phyloP scores from a whole-genome alignment of 2,888 invertebrate genomes.

The Prenolepis imparis region DNA sequence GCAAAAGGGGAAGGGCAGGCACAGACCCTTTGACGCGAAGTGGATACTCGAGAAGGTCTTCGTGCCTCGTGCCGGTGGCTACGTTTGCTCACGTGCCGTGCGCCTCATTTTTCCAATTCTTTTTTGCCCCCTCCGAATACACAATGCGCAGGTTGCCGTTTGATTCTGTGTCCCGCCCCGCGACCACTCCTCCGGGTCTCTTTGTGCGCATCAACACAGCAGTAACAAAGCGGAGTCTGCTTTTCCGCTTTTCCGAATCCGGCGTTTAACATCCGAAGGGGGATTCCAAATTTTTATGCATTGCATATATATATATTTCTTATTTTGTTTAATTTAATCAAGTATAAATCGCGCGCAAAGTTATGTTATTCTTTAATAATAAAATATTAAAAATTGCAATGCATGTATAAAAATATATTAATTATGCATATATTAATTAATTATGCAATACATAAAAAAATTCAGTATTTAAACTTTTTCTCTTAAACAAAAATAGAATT shows the following conservation, averaged over 20 bases:
- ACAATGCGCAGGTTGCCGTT: constrained; percentile 64
- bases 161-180: constrained; percentile 69
- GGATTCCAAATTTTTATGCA: not conserved
- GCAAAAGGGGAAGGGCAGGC: constrained; percentile 39
- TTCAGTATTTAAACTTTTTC: too few relatives aligned
- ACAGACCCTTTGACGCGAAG: constrained; percentile 74
- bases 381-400: too few relatives aligned
- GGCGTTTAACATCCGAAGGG: constrained; percentile 62
- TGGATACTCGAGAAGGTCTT: constrained; percentile 76
- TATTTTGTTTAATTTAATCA: too few relatives aligned
- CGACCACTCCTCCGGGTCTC: constrained; percentile 41
- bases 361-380: too few relatives aligned
- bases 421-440: too few relatives aligned
- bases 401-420: too few relatives aligned
- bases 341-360: too few relatives aligned
- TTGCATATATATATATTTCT: too few relatives aligned
- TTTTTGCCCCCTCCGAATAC: constrained; percentile 51
- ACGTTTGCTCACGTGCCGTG: constrained; percentile 67
- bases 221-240: constrained; percentile 61
- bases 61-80: constrained; percentile 42
- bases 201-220: constrained; percentile 60
- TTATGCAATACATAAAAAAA: too few relatives aligned
- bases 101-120: constrained; percentile 70
- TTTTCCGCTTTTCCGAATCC: constrained; percentile 38
- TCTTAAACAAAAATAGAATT: too few relatives aligned